Evolutionary conservation across 2,888 invertebrate species (phyloP), one percentile per base, ranked within the genome.

Genomic region (Callyntrura sp.): DNA sequence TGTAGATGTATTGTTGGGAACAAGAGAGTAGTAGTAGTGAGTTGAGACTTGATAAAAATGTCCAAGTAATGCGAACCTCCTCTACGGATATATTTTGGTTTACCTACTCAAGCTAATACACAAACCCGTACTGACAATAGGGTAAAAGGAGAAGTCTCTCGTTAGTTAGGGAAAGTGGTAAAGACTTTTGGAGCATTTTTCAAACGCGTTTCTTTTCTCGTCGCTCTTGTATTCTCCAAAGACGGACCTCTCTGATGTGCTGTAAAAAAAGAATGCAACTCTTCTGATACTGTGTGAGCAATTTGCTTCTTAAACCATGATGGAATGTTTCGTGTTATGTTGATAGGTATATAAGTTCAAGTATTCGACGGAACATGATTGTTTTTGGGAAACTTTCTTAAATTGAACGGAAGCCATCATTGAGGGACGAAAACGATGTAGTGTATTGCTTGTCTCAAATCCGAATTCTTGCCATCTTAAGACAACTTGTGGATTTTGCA

Each of bases 131-230:
- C n/a, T 84, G 84, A 48, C 55, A 68, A 57, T 45, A 43, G 48
- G 48, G 55, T 28, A 48, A 73, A 43, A 82, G 73, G 25, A 48
- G 82, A 60, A 48, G 88, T 60, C 28, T 60, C 28, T 51, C 81
- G 17, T 70, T 51, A 35, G 20, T 51, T 55, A 86, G 79, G 73
- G 88, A 82, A 60, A 88, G 70, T 73, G 73, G 76, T 45, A 73
- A 70, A 73, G 48, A 60, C 57, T 45, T 85, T n/a, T 43, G 43
- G 25, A 45, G 76, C 70, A 70, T 84, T 51, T 84, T 35, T 45
- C 55, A 28, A 35, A 20, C 57, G 35, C 23, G 25, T 20, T 79
- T 57, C 45, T 84, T 20, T 70, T 55, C 20, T 60, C 25, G 14
- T 51, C 28, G 35, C 14, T 25, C 12, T 23, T 17, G 65, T 48